Conservation (phyloP, 2,797 vertebrate genomes). For the Phataginus tetradactyla region DNA sequence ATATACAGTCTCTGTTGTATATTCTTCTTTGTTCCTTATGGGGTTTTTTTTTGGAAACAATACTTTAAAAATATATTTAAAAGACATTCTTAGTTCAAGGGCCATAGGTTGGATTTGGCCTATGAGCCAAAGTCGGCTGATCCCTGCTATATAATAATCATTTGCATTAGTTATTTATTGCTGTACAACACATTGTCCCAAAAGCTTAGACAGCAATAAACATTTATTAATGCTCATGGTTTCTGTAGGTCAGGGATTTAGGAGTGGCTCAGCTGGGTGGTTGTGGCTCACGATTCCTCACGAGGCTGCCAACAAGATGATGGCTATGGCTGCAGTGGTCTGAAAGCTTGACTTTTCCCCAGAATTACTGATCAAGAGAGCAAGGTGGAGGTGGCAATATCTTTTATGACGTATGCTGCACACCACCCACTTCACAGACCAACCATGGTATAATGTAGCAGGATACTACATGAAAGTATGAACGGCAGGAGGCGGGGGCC, state of each 20-base stretch:
- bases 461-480: not conserved
- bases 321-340: not conserved
- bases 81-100: not conserved
- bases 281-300: not conserved
- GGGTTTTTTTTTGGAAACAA: not conserved
- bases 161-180: not conserved
- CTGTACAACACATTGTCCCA: not conserved
- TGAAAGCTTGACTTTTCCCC: not conserved
- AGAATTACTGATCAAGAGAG: not conserved
- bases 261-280: not conserved
- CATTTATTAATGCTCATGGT: not conserved
- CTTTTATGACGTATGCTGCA: not conserved
- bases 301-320: not conserved
- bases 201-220: not conserved
- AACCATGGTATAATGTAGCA: not conserved
- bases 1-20: not conserved
- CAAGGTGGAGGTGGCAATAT: not conserved
- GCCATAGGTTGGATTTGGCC: not conserved
- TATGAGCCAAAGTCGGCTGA: not conserved
- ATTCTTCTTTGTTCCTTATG: not conserved
- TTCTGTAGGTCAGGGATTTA: not conserved
- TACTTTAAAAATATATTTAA: not conserved
- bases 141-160: not conserved
- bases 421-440: not conserved
- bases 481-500: not conserved